Base-by-base conservation (phyloP, 1,140 invertebrate species). In the Spodoptera frugiperda region DNA sequence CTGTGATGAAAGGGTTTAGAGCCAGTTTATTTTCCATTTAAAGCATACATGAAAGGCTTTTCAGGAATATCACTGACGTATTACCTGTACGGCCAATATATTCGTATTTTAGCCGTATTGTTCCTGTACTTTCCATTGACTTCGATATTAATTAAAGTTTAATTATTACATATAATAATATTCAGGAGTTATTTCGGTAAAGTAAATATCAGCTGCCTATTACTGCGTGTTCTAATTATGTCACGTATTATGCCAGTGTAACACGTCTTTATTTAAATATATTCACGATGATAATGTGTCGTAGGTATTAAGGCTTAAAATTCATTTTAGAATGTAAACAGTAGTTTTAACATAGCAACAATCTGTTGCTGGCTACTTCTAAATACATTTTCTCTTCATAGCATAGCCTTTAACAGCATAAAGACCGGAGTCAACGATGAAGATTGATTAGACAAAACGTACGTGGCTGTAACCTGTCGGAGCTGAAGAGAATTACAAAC, bases 401-500 rank as follows among this genome's bases (percentile, higher is more conserved):
- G 9, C 30, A 55, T 71, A 71, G 44, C 33, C 39, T 12, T 33
- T 14, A 19, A 44, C 15, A 72, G n/a, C 11, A 19, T 54, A 46
- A 48, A 2, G 51, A 19, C 51, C 39, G 12, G 8, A 33, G 15
- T 21, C 11, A 9, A 73, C 44, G 61, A 59, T 49, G 54, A 48
- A 61, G 54, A 73, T 73, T 73, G 39, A 73, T 73, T 49, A 73
- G 39, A 61, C 51, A 72, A 72, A 33, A 72, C 68, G n/a, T 17
- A 70, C 49, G 39, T 57, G 15, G 17, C 59, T 49, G 15, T 12
- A 21, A 19, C 15, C 51, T 55, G 25, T 71, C 48, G 25, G 19
- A 15, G 25, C 44, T 46, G 48, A 19, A 76, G 68, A 80, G 79
- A 80, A 84, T 84, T 82, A 81, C 79, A 85, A 85, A 85, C 83